Conservation (phyloP, 2,797 vertebrate genomes). For the Saxicola maurus region DNA sequence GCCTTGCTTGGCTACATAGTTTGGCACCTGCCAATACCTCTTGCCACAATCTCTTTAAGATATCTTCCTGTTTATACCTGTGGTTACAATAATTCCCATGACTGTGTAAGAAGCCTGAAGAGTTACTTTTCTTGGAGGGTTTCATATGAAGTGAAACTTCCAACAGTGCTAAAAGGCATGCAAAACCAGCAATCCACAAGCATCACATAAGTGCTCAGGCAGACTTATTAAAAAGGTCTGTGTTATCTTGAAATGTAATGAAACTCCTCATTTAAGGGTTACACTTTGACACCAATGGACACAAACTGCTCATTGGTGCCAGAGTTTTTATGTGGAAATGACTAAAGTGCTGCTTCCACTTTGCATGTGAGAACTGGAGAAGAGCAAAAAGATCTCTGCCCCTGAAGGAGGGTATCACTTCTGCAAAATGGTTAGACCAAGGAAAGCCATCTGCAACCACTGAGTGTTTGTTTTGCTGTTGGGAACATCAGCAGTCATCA, state of each 20-base stretch:
- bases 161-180: neutral
- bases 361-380: neutral
- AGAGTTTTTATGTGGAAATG: neutral
- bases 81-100: neutral
- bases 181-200: neutral
- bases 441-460: neutral
- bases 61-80: neutral
- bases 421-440: neutral
- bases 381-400: neutral
- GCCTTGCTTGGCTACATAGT: neutral
- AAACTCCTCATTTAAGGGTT: neutral
- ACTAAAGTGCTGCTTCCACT: neutral
- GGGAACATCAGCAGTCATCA: neutral
- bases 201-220: neutral
- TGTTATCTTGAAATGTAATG: neutral
- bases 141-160: neutral
- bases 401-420: neutral
- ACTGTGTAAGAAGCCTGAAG: neutral
- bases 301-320: neutral
- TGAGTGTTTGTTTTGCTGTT: neutral
- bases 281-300: neutral
- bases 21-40: neutral
- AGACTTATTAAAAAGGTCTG: neutral
- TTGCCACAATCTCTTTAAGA: neutral
- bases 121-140: neutral